Evolutionary conservation across 2,888 invertebrate species (phyloP), one percentile per base, ranked within the genome.

Genomic region (Coenonympha arcania): DNA sequence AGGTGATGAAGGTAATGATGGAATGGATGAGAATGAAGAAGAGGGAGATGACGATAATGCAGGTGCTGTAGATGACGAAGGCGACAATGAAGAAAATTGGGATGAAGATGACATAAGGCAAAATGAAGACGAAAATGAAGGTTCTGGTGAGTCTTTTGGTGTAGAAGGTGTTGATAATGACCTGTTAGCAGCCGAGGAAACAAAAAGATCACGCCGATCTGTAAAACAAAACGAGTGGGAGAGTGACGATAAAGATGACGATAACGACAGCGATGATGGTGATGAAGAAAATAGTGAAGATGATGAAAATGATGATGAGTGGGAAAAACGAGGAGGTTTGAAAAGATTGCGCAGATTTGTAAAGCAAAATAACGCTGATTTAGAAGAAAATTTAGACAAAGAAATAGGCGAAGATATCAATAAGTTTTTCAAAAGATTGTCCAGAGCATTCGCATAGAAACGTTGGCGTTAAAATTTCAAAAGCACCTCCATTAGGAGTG

Each of bases 401-500:
- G 59, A 53, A 8, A 34, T 26, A 16, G 40, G 52, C 20, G 50
- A 53, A 9, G 50, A 58, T 26, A 31, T 46, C 26, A 54, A 56
- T 6, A 57, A 55, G 18, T 69, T 79, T 52, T 74, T 77, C 56
- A 69, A 60, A 48, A 67, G 65, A 50, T 56, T 80, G 26, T 66
- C 73, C 39, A 69, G 68, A 59, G 57, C 65, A 52, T 64, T 68
- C 31, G 67, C 66, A 50, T 79, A 63, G 55, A 56, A n/a, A 62
- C 63, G 58, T 50, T 53, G 52, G 56, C 50, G 37, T 39, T 28
- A 47, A 49, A 26, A 51, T 59, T 72, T 71, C 68, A 62, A 67
- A 69, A 59, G 68, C 69, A 71, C 56, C 66, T 71, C 68, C 58
- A 6, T 22, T n/a, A 40, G 66, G 63, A 77, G 73, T 69, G 72